These are phyloP conservation scores for Leptinotarsa undecemlineata DNA, from an alignment of 1,140 invertebrate species.

Conservation along the genomic window DNA sequence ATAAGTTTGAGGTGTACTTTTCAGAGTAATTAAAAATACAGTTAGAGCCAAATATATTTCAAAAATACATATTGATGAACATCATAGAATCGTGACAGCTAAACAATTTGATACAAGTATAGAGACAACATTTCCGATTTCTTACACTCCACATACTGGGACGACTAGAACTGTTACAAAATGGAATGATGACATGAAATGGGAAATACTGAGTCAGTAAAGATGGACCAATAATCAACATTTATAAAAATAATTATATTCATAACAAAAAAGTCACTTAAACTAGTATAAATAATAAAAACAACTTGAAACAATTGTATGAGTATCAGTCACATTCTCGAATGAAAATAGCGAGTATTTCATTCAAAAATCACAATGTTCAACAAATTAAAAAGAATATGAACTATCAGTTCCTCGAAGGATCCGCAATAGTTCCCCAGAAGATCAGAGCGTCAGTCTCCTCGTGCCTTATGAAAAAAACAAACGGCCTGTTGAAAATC, in stretches of 20 bases:
- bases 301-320: neutral
- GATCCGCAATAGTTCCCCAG: slow-evolving; percentile 59
- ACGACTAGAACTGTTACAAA: too few relatives aligned
- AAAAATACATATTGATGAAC: too few relatives aligned
- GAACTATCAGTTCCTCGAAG: slow-evolving; percentile 18
- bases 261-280: neutral
- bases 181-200: too few relatives aligned
- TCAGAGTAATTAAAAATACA: too few relatives aligned
- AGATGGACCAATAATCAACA: neutral
- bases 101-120: too few relatives aligned
- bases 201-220: too few relatives aligned
- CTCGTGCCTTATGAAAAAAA: slow-evolving; percentile 71
- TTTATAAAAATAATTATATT: neutral
- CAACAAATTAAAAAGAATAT: neutral
- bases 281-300: slow-evolving; percentile 5
- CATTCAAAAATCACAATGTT: neutral
- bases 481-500: slow-evolving; percentile 68
- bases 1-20: too few relatives aligned
- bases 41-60: too few relatives aligned
- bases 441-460: slow-evolving; percentile 65
- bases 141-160: too few relatives aligned
- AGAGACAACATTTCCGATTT: too few relatives aligned
- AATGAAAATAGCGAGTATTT: neutral
- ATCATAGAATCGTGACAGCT: too few relatives aligned
- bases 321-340: slow-evolving; percentile 1